These are phyloP conservation scores for Papilio demoleus DNA, from an alignment of 2,888 invertebrate genomes.

Conservation along the genomic window DNA sequence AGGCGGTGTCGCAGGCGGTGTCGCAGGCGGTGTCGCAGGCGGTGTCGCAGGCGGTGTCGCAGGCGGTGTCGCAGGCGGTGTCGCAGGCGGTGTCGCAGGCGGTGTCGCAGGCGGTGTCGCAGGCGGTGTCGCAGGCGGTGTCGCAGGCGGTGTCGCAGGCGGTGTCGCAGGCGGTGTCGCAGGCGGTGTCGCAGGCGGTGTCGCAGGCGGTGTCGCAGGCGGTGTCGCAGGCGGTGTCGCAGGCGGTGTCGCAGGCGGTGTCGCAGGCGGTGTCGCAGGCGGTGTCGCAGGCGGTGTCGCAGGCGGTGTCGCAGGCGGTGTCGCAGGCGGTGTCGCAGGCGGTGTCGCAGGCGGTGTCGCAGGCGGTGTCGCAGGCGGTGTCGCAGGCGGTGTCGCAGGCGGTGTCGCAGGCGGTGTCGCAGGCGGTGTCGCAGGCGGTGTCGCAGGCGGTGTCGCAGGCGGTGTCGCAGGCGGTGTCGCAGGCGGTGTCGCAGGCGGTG, in stretches of 20 bases:
- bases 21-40: constrained; percentile 75
- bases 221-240: constrained; percentile 53
- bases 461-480: constrained; percentile 78
- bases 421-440: constrained; percentile 68
- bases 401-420: constrained; percentile 60
- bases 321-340: constrained; percentile 78
- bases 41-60: constrained; percentile 49
- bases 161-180: constrained; percentile 77
- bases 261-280: constrained; percentile 70
- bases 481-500: constrained; percentile 78
- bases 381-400: constrained; percentile 52
- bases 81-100: constrained; percentile 67
- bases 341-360: constrained; percentile 77
- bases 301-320: constrained; percentile 78
- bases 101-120: constrained; percentile 76
- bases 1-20: constrained; percentile 78
- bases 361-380: constrained; percentile 70
- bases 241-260: constrained; percentile 64
- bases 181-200: constrained; percentile 78
- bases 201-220: constrained; percentile 56
- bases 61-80: constrained; percentile 59
- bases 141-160: constrained; percentile 78
- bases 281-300: constrained; percentile 81
- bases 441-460: constrained; percentile 79
- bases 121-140: constrained; percentile 79